Conservation (phyloP, 2,113 vertebrate species). For the Capreolus pygargus region DNA sequence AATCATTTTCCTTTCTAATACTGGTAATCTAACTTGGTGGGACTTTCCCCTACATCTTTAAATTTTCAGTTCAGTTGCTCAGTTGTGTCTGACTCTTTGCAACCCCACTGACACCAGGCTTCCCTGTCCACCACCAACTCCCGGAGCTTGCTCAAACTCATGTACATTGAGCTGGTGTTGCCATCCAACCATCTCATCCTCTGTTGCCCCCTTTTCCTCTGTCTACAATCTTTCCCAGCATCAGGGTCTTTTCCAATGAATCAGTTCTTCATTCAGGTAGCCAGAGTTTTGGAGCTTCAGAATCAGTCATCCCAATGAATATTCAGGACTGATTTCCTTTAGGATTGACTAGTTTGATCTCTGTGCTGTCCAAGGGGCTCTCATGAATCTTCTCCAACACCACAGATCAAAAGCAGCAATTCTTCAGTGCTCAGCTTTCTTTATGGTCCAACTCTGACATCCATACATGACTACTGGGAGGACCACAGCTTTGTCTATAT, state of each 20-base stretch:
- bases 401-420: background rate
- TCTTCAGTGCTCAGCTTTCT: background rate
- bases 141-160: background rate
- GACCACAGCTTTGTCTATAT: background rate
- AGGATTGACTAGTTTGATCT: background rate
- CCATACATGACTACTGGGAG: background rate
- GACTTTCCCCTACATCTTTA: background rate
- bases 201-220: background rate
- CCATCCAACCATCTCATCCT: background rate
- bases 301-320: background rate
- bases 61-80: background rate
- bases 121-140: background rate
- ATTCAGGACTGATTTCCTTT: background rate
- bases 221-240: background rate
- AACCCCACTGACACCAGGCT: accelerated
- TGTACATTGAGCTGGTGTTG: background rate
- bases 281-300: background rate
- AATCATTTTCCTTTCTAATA: background rate
- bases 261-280: background rate
- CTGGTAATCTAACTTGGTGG: background rate
- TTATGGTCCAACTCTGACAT: background rate
- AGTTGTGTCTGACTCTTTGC: background rate
- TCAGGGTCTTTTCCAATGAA: background rate
- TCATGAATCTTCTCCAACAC: background rate
- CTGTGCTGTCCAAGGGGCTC: background rate